These are phyloP conservation scores for Danio choprae DNA, from an alignment of 2,797 vertebrate species.

Conservation along the genomic window DNA sequence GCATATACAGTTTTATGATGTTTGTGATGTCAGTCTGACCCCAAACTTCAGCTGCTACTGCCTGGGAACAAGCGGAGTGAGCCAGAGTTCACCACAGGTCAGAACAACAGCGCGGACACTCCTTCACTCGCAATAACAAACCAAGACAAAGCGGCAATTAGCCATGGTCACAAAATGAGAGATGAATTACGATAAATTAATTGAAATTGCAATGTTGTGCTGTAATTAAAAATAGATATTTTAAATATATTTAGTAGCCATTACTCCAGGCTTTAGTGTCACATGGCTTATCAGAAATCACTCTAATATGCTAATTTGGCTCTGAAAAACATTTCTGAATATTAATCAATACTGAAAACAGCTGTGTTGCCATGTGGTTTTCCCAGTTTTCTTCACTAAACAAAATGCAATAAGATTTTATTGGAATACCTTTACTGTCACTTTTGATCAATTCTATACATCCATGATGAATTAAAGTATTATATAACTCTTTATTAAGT, in stretches of 20 bases:
- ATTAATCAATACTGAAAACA: neutral
- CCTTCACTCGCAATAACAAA: conserved; percentile 20
- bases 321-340: neutral
- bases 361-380: neutral
- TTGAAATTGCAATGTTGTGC: neutral
- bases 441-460: neutral
- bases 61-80: conserved; percentile 33
- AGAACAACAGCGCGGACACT: conserved; percentile 34
- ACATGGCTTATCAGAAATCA: neutral
- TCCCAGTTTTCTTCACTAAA: neutral
- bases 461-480: neutral
- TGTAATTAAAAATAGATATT: neutral
- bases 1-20: conserved; percentile 44
- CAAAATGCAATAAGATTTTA: no score
- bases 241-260: neutral
- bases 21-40: conserved; percentile 47
- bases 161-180: conserved; percentile 18
- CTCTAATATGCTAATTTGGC: neutral
- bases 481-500: no score
- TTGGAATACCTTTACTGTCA: neutral
- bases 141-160: conserved; percentile 33
- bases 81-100: conserved; percentile 39
- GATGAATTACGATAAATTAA: neutral
- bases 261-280: neutral
- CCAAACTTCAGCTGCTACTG: conserved; percentile 49